Base-by-base conservation (phyloP, 2,888 invertebrate species). In the Ametastegia equiseti region DNA sequence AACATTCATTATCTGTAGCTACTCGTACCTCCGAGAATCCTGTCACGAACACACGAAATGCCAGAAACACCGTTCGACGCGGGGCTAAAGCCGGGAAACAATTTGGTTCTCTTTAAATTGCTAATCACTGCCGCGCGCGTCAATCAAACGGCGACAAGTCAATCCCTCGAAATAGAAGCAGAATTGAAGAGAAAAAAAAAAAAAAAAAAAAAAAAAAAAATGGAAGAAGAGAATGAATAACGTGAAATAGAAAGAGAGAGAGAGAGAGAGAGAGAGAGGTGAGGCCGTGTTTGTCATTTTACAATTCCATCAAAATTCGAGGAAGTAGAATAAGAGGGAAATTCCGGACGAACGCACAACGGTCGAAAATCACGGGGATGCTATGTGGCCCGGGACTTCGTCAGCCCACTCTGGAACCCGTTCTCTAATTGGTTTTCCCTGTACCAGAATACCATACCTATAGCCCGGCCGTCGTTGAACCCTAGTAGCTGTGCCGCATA, bases 381-480 rank as follows among this genome's bases (percentile, higher is more conserved):
- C n/a, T 36, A 15, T 13, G 15, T 30, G 30, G 60, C 27, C n/a
- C 30, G 65, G 19, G 65, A 67, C 65, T 39, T 19, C 65, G 71
- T 71, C 75, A 23, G 19, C 36, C 15, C 75, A 75, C 75, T 36
- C 54, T n/a, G 71, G 71, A n/a, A 36, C 54, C 19, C 30, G 45
- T n/a, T 30, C 75, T 36, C 75, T 75, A 75, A 75, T 75, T 75
- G 75, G 75, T 75, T 75, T 75, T 75, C 75, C 36, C 75, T 75
- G 75, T 75, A 75, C 50, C 54, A 36, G 75, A 36, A 75, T 54
- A 13, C 75, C 45, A 11, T n/a, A n/a, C 75, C 45, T 45, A 27
- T 19, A 6, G 27, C 33, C 27, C 1, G 45, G 11, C 30, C 27
- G 30, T 36, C 6, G 36, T 73, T 30, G 47, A 15, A n/a, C n/a